These are phyloP conservation scores for Diachasmimorpha longicaudata DNA, from an alignment of 1,140 invertebrate genomes.

Conservation along the genomic window DNA sequence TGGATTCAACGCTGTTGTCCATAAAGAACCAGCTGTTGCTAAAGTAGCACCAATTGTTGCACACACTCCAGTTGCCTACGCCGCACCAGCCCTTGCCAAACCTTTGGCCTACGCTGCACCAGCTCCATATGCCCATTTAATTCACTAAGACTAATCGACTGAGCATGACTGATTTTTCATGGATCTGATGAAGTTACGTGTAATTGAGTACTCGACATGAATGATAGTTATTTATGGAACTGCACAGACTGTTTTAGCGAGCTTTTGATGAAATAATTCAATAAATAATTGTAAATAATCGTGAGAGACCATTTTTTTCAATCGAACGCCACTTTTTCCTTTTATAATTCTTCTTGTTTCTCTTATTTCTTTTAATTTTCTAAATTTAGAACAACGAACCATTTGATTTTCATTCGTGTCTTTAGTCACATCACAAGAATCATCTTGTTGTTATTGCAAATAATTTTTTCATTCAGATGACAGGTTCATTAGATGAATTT, in stretches of 20 bases:
- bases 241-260: neutral
- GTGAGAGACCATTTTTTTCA: neutral
- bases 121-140: neutral
- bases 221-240: neutral
- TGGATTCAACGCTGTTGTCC: slow-evolving; percentile 20
- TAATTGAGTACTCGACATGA: neutral
- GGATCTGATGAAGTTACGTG: neutral
- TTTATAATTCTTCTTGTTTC: too few species aligned
- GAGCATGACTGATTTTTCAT: neutral
- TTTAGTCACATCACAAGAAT: too few species aligned
- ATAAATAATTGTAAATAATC: neutral
- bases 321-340: too few species aligned
- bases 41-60: slow-evolving; percentile 1
- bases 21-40: neutral
- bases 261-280: neutral
- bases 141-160: neutral
- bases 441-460: too few species aligned
- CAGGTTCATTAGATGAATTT: too few species aligned
- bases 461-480: too few species aligned
- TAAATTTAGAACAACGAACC: too few species aligned
- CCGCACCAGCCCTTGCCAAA: neutral
- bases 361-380: too few species aligned
- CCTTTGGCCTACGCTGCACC: neutral
- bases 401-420: too few species aligned
- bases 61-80: neutral